Evolutionary conservation across 2,797 vertebrate species (phyloP).

Genomic region (Syncerus caffer): DNA sequence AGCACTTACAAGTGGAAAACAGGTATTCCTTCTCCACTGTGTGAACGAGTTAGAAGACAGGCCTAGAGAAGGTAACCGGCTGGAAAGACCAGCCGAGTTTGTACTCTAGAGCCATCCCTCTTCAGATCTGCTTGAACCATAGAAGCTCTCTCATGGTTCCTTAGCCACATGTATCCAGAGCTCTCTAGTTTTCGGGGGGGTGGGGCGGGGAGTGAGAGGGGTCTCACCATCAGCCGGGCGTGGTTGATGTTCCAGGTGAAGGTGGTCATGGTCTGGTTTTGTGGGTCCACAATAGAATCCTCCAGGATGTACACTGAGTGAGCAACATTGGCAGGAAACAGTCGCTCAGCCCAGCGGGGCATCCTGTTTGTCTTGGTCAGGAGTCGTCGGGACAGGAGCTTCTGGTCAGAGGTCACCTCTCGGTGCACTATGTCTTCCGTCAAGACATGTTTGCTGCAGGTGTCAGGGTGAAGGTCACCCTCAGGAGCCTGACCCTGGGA

Average conservation of each 20-base stretch:
- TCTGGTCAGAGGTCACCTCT: conserved; percentile 94
- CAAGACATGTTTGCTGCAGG: conserved; percentile 94
- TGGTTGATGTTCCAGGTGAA: conserved; percentile 98
- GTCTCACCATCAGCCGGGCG: conserved; percentile 92
- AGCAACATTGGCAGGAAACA: conserved; percentile 93
- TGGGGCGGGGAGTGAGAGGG: background rate
- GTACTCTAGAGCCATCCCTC: background rate
- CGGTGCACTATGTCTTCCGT: conserved; percentile 96
- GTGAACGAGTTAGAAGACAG: background rate
- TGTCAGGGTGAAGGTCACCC: background rate
- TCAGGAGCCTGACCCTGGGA: background rate
- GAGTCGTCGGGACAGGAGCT: conserved; percentile 94
- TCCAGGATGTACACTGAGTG: conserved; percentile 96
- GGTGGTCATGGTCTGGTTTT: conserved; percentile 94
- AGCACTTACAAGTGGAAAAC: background rate
- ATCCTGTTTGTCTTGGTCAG: conserved; percentile 97
- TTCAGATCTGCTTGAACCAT: background rate
- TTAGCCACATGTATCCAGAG: background rate
- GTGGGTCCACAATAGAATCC: conserved; percentile 96
- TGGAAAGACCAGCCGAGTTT: background rate
- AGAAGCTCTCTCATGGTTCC: background rate
- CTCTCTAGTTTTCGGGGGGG: background rate
- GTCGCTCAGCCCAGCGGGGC: conserved; percentile 94
- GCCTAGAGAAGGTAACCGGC: background rate
- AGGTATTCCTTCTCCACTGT: background rate